Evolutionary conservation across 2,113 vertebrate genomes (phyloP), one percentile per base, ranked within the genome.

Genomic region (Struthio camelus): DNA sequence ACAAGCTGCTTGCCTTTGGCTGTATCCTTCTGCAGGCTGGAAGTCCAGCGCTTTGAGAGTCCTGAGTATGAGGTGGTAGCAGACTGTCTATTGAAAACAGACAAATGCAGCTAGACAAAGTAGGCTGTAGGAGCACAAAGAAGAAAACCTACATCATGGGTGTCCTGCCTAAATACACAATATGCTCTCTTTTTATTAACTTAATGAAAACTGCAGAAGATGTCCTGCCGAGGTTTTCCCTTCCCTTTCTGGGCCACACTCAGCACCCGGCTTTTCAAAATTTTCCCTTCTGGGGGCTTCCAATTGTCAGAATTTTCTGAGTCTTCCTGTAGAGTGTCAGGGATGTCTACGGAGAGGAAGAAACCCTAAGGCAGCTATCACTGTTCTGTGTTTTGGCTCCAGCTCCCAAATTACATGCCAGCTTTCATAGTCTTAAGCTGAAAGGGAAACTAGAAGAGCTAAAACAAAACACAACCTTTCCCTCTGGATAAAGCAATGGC

Each of bases 181-280:
- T 18, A 67, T 81, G 38, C 25, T 76, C 87, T 72, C 40, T 76
- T 93, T 91, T 72, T 73, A 50, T 53, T 34, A 40, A 50, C 51
- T 79, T 18, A 27, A 10, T 69, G 94, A 82, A 94, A 96, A 77
- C 64, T 94, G n/a, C 66, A 94, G 92, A 91, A 90, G 87, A 89
- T 73, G 72, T 79, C 79, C 91, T 81, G 94, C 96, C 89, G 94
- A 85, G 92, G 73, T 30, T 77, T 89, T 86, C 54, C 59, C 27
- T 94, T 95, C 93, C 75, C 50, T 93, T 96, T 79, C 87, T 87
- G 94, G 94, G 94, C 94, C 89, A 91, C 25, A 90, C 91, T 91
- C 94, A 94, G 94, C 83, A 91, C 42, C 51, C 80, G 0, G 40
- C 94, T 87, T 94, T 93, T 97, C 69, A 80, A 86, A 95, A n/a